Evolutionary conservation across 2,113 vertebrate genomes (phyloP), one percentile per base, ranked within the genome.

Genomic region (Coracopsis vasa): DNA sequence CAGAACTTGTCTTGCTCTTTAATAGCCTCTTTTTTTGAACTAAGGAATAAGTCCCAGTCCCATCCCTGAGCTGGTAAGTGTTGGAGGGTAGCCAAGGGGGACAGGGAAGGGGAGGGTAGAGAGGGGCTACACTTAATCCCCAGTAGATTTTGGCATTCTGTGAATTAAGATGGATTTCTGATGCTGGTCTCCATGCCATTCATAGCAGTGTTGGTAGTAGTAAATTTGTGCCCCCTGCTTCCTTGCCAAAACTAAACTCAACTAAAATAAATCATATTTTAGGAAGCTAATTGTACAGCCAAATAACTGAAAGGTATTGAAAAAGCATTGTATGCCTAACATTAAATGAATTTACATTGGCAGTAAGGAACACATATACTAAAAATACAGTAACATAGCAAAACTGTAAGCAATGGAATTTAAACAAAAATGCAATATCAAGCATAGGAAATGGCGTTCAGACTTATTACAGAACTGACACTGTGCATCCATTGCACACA

Each of bases 301-400:
- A 97, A 94, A 97, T 92, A 95, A 84, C 83, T 92, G 88, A 96
- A 97, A 97, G 93, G 90, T 93, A 97, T 80, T 94, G 80, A 93
- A 96, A 58, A 89, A 95, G 64, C 60, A 16, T 77, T 94, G 90
- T 82, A 80, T 33, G 73, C 84, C 90, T 97, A 94, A 95, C 61
- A 28, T 75, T 94, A 97, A 95, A 88, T 93, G 39, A 90, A 93
- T 96, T 97, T 96, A 91, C n/a, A 62, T 69, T 95, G 82, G 86
- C 88, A 86, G 74, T 81, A 94, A 91, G 48, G 65, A 90, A 77
- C 75, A 71, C 35, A 65, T 1, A 27, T 41, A 78, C 48, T 87
- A 80, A 92, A 92, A 94, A 64, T 88, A 81, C 4, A 82, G 89
- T 80, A 94, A 86, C 35, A 35, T 37, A 64, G 60, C 66, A 82